Base-by-base conservation (phyloP, 2,888 invertebrate species). In the Eurytoma adleriae region DNA sequence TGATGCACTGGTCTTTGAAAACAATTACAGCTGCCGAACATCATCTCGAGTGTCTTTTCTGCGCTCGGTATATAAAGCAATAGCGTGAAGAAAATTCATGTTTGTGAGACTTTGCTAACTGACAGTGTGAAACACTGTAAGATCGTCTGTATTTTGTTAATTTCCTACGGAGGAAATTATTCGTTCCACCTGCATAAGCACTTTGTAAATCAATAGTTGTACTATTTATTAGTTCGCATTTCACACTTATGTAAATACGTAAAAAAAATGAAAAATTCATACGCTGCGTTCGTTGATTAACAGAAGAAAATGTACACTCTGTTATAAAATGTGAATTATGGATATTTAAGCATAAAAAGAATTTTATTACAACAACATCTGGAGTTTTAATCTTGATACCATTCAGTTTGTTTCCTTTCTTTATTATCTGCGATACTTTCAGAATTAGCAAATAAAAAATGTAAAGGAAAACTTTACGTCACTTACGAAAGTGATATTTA, bases 221-320 rank as follows among this genome's bases (percentile, higher is more conserved):
- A 56, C 50, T 70, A 64, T 59, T 62, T n/a, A 24, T 66, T 69
- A 59, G 59, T 79, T 73, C 69, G 62, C 59, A 69, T 74, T 79
- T 68, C 30, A 70, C 62, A 69, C 57, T 79, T 64, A 64, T 64
- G 40, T 64, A 64, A 12, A 64, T 64, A 62, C 24, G 30, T 54
- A 54, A 68, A 52, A 30, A 27, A 52, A 69, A n/a, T 18, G 56
- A 56, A 40, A 27, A 64, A 64, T 64, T 64, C 64, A 40, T n/a
- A 64, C 30, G 18, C n/a, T 64, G 64, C 64, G 56, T 69, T 56
- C 69, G 54, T 69, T 69, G 56, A 40, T 2, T 16, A 64, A 64
- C 10, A 64, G 20, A 57, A 64, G 40, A 24, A 40, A 7, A 40
- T 40, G 40, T 64, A 64, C 40, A 30, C 48, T 64, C 40, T 40